Conservation (phyloP, 2,113 vertebrate species). For the Albula glossodonta region DNA sequence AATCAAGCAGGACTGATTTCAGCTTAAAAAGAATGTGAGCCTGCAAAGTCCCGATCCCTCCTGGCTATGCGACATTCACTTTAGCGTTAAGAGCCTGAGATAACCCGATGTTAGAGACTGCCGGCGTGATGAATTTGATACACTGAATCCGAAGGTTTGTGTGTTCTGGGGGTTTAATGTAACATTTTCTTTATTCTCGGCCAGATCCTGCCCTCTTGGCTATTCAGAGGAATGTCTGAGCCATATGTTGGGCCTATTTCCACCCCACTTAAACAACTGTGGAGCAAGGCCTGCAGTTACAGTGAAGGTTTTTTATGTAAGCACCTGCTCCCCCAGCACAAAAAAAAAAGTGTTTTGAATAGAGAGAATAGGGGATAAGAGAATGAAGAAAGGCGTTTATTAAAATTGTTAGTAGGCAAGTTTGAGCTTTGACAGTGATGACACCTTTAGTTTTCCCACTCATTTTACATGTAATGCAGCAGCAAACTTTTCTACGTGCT, state of each 20-base stretch:
- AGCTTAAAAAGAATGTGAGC: conserved; percentile 66
- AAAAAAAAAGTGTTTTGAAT: background rate
- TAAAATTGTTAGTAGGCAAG: background rate
- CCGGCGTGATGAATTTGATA: conserved; percentile 14
- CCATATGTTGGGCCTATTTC: background rate
- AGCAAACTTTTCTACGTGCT: too few relatives aligned
- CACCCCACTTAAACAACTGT: background rate
- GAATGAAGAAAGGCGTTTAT: background rate
- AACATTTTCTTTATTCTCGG: background rate
- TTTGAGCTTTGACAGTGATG: background rate
- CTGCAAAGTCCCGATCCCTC: conserved; percentile 54
- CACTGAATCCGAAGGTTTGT: conserved; percentile 7
- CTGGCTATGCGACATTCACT: conserved; percentile 50
- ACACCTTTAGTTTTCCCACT: background rate
- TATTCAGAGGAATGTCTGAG: conserved; percentile 11
- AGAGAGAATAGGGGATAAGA: background rate
- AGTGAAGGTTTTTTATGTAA: conserved; percentile 1
- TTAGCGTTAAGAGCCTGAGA: conserved; percentile 46
- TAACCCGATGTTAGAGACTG: conserved; percentile 38
- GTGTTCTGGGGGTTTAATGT: conserved; percentile 1
- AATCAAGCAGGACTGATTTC: conserved; percentile 67
- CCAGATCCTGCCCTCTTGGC: background rate
- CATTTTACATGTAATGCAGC: background rate
- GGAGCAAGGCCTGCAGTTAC: background rate
- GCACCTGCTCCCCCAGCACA: background rate